phyloP scores from a whole-genome alignment of 2,113 vertebrate species.

The Centropus unirufus region DNA sequence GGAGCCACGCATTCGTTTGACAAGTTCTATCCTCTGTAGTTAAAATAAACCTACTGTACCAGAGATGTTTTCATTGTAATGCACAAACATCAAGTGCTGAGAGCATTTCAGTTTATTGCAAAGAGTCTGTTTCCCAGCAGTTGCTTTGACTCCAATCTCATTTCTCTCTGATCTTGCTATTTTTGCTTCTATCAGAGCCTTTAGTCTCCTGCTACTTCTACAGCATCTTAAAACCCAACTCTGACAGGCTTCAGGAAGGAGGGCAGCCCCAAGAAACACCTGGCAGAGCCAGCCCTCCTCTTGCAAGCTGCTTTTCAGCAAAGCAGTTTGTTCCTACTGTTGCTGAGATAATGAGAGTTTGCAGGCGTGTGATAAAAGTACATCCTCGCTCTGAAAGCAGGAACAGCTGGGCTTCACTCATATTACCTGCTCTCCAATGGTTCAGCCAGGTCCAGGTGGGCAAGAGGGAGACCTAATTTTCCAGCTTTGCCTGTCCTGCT shows the following conservation, averaged over 20 bases:
- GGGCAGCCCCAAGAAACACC: background rate
- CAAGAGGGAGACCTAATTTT: background rate
- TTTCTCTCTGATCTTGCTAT: constrained; percentile 52
- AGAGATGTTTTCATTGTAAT: background rate
- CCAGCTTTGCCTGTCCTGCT: background rate
- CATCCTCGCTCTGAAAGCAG: background rate
- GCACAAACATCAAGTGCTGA: constrained; percentile 12
- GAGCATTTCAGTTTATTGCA: constrained; percentile 14
- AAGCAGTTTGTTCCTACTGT: background rate
- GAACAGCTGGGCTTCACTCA: background rate
- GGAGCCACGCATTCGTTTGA: background rate
- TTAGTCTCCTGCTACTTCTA: constrained; percentile 30
- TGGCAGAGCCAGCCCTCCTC: background rate
- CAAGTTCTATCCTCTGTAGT: constrained; percentile 47
- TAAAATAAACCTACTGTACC: constrained; percentile 29
- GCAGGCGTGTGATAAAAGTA: rapidly evolving
- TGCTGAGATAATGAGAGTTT: background rate
- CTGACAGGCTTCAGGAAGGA: background rate
- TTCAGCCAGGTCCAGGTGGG: background rate
- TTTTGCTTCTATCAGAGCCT: constrained; percentile 30
- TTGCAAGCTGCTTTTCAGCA: background rate
- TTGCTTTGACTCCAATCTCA: background rate
- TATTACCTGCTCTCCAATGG: background rate
- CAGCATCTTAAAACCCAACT: background rate
- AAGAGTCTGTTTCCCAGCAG: constrained; percentile 35